A percentile compares a stretch with the other conserved stretches of the same genome.
These are phyloP conservation scores for Globia sparganii DNA, from an alignment of 2,888 invertebrate species.

Conservation along the genomic window DNA sequence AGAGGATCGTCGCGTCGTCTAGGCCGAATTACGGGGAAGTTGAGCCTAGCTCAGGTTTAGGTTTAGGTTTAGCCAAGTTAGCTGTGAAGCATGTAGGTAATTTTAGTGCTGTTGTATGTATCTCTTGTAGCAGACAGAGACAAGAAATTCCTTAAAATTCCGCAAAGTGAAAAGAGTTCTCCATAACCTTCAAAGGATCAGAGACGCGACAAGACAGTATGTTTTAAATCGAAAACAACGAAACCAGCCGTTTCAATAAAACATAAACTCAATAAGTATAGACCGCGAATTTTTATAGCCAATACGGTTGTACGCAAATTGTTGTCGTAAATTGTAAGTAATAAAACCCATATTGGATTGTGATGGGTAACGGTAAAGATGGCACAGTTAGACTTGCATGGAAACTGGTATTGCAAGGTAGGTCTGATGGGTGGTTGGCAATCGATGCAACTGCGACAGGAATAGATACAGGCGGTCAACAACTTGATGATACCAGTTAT, in stretches of 20 bases:
- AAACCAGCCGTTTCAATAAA: conserved; percentile 50
- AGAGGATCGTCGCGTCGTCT: conserved; percentile 4
- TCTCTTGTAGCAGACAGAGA: background rate
- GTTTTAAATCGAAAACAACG: conserved; percentile 40
- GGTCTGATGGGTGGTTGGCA: conserved; percentile 59
- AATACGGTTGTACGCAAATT: conserved; percentile 59
- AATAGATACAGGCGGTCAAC: conserved; percentile 63
- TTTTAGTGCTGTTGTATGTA: background rate
- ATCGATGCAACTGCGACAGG: conserved; percentile 66
- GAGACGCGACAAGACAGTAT: background rate
- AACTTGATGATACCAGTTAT: conserved; percentile 60
- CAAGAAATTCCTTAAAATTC: background rate
- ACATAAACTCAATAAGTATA: conserved; percentile 53
- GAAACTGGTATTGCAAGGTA: conserved; percentile 69
- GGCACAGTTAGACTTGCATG: conserved; percentile 68
- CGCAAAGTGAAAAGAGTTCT: background rate
- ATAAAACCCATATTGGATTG: conserved; percentile 65
- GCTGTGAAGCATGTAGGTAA: background rate
- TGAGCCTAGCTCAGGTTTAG: background rate
- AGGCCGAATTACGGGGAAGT: background rate
- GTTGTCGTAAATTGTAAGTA: conserved; percentile 55
- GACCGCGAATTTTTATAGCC: conserved; percentile 62
- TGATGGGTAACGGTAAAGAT: conserved; percentile 66
- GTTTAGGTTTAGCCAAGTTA: background rate
- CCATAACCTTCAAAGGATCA: background rate